These are phyloP conservation scores for Phylloscopus whistleri DNA, from an alignment of 2,113 vertebrate genomes.

Conservation along the genomic window DNA sequence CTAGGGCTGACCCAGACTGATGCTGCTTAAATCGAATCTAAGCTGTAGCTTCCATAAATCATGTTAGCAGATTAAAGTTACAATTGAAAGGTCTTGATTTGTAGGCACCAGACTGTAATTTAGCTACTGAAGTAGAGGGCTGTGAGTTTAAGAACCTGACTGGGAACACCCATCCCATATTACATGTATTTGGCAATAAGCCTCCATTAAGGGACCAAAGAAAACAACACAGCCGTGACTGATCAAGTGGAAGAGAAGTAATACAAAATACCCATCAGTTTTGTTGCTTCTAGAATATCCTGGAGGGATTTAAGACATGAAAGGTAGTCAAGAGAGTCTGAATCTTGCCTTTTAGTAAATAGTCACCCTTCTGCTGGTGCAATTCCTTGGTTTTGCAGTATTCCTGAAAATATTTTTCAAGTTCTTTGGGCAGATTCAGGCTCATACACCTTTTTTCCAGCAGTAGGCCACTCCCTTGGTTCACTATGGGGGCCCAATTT, in stretches of 20 bases:
- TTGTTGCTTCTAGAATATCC: not conserved
- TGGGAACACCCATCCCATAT: not conserved
- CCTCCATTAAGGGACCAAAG: not conserved
- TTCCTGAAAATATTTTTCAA: not conserved
- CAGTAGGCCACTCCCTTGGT: not conserved
- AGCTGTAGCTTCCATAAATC: not conserved
- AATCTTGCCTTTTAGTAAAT: not conserved
- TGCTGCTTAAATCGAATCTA: not conserved
- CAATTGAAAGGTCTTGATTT: not conserved
- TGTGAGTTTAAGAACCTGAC: not conserved
- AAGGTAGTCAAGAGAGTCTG: not conserved
- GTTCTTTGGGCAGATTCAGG: not conserved
- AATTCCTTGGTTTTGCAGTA: not conserved
- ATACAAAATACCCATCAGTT: not conserved
- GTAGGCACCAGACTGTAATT: not conserved
- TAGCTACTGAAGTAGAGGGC: not conserved
- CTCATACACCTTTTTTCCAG: not conserved
- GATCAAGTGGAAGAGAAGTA: not conserved
- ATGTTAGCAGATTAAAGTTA: not conserved
- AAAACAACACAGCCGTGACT: not conserved
- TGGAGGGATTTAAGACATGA: not conserved
- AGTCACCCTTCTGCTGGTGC: not conserved
- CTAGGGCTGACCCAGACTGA: not conserved
- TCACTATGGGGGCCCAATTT: not conserved
- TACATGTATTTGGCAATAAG: not conserved